phyloP scores from a whole-genome alignment of 92 coral and sea anemone genomes.

The Zoanthus sociatus region DNA sequence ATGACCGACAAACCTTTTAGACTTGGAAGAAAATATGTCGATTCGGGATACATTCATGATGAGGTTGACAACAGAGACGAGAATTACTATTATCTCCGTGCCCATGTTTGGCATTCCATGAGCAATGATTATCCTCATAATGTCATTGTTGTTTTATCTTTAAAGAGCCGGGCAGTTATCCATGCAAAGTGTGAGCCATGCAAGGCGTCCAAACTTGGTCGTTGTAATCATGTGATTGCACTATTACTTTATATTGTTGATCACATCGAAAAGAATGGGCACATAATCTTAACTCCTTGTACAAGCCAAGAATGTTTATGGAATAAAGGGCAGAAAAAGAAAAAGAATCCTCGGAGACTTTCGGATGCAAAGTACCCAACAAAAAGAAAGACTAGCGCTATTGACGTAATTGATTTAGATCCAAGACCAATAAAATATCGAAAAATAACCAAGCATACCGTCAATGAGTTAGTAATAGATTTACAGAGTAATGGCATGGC shows the following conservation, averaged over 20 bases:
- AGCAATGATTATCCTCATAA: constrained; percentile 45
- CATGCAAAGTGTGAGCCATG: constrained; percentile 65
- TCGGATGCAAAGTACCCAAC: not conserved
- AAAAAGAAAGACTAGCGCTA: constrained; percentile 30
- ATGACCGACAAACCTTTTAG: constrained; percentile 13
- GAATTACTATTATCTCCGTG: constrained; percentile 46
- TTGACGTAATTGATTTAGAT: constrained; percentile 66
- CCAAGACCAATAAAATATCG: constrained; percentile 51
- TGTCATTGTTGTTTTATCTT: constrained; percentile 48
- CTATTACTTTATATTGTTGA: constrained; percentile 45
- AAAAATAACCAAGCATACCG: constrained; percentile 4
- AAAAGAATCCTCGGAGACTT: constrained; percentile 57
- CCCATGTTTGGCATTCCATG: constrained; percentile 67
- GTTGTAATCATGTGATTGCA: constrained; percentile 61
- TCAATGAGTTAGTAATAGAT: constrained; percentile 43
- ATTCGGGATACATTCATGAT: constrained; percentile 51
- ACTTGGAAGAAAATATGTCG: constrained; percentile 57
- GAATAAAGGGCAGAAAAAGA: constrained; percentile 54
- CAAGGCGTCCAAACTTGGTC: constrained; percentile 59
- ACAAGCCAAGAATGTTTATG: constrained; percentile 56
- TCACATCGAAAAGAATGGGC: constrained; percentile 34
- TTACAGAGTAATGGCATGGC: constrained; percentile 17
- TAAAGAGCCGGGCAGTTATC: constrained; percentile 51
- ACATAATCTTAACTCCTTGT: constrained; percentile 36
- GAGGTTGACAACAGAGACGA: constrained; percentile 33